Conservation (phyloP, 2,797 vertebrate genomes). For the Tadarida brasiliensis region DNA sequence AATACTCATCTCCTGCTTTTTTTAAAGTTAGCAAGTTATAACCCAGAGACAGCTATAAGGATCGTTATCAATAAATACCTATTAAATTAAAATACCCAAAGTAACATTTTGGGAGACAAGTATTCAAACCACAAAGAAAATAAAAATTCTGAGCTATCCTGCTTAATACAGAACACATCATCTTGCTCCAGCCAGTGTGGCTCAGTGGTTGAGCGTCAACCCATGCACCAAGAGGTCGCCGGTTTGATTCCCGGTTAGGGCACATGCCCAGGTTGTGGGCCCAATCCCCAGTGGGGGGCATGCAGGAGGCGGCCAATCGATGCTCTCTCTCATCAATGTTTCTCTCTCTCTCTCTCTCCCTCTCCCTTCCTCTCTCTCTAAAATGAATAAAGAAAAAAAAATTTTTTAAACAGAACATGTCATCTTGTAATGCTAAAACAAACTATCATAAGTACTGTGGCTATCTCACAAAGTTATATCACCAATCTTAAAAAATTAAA, state of each 20-base stretch:
- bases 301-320: too few species aligned
- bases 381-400: too few species aligned
- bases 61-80: neutral
- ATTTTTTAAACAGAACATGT: too few species aligned
- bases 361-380: too few species aligned
- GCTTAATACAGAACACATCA: neutral
- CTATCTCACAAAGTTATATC: neutral
- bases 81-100: conserved; percentile 19
- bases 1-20: neutral
- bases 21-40: neutral
- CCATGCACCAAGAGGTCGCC: too few species aligned
- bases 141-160: neutral
- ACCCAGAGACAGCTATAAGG: neutral
- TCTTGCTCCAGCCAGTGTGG: neutral
- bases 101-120: conserved; percentile 14
- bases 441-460: neutral
- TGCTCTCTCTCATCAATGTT: too few species aligned
- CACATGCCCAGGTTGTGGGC: too few species aligned
- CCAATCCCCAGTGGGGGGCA: too few species aligned
- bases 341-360: too few species aligned
- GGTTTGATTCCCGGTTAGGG: too few species aligned
- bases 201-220: too few species aligned
- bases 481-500: conserved; percentile 36
- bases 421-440: neutral
- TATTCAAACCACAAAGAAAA: conserved; percentile 20